Evolutionary conservation across 2,797 vertebrate species (phyloP).

Genomic region (Gobionotothen gibberifrons): DNA sequence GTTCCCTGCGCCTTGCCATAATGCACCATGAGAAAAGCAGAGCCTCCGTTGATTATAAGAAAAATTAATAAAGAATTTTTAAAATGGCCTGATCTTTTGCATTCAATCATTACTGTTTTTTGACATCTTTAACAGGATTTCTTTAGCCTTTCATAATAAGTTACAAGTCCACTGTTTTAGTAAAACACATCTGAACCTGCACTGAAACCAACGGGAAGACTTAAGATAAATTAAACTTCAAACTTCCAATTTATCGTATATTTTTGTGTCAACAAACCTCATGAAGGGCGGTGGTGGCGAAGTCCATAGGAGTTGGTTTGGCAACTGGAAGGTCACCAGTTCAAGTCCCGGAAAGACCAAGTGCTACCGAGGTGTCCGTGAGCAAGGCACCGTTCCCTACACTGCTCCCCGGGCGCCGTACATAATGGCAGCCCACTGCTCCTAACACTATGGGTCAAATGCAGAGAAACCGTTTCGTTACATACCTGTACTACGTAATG

Average conservation of each 20-base stretch:
- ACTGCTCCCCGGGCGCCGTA: too few species aligned
- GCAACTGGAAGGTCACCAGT: too few species aligned
- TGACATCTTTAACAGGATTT: neutral
- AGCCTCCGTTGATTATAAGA: constrained; percentile 78
- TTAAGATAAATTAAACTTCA: neutral
- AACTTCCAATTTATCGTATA: neutral
- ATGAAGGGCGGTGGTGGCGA: neutral
- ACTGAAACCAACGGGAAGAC: neutral
- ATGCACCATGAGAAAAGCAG: constrained; percentile 64
- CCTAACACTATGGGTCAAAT: too few species aligned
- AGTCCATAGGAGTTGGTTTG: too few species aligned
- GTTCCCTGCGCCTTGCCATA: constrained; percentile 77
- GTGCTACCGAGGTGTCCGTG: too few species aligned
- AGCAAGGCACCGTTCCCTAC: too few species aligned
- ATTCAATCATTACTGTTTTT: neutral
- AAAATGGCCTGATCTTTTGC: constrained; percentile 58
- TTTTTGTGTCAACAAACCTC: neutral
- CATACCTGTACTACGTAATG: too few species aligned
- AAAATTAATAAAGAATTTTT: constrained; percentile 84
- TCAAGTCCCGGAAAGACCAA: too few species aligned
- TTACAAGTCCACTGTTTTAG: neutral
- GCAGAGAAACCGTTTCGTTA: too few species aligned
- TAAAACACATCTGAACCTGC: neutral
- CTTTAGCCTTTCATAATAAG: neutral
- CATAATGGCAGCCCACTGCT: too few species aligned